Base-by-base conservation (phyloP, 1,140 invertebrate species). In the Nephotettix cincticeps region DNA sequence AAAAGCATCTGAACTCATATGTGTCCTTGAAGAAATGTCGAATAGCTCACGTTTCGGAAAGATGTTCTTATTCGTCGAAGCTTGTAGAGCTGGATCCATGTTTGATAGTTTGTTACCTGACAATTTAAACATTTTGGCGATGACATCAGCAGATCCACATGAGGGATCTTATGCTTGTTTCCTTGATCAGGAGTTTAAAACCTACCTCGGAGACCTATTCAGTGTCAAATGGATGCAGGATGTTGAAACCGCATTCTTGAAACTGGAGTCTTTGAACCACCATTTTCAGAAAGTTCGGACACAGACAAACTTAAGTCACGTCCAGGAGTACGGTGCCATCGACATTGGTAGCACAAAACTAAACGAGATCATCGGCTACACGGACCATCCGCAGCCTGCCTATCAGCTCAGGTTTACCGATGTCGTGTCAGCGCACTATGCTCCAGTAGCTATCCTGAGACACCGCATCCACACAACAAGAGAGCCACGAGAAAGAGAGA, bases 151-250 rank as follows among this genome's bases (percentile, higher is more conserved):
- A 6, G 89, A 88, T 78, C 74, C 81, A 1, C 72, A 83, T 9
- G 86, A 90, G 74, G 85, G 83, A 11, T 88, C 86, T 0, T 88
- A 84, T 74, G 87, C 86, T n/a, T 88, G 86, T 70, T 89, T 88
- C 74, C 86, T 77, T 76, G 85, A 88, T 75, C 74, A 82, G 1
- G 71, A 78, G 17, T 71, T 81, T 40, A 58, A 80, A 23, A 87
- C 85, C 9, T 89, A 83, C 76, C 77, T 89, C 17, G 88, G 83
- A 14, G 87, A 88, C 81, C 83, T 87, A 1, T 90, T 87, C 77
- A 86, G 84, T 76, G 86, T 89, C n/a, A 87, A 84, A 40, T 91
- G 89, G 89, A 86, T 91, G 84, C 80, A 89, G 78, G 86, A 90
- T 80, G 83, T 85, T 19, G 87, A 90, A 73, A 79, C 80, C 74